Evolutionary conservation across 2,113 vertebrate species (phyloP).

Genomic region (Malaclemys terrapin): DNA sequence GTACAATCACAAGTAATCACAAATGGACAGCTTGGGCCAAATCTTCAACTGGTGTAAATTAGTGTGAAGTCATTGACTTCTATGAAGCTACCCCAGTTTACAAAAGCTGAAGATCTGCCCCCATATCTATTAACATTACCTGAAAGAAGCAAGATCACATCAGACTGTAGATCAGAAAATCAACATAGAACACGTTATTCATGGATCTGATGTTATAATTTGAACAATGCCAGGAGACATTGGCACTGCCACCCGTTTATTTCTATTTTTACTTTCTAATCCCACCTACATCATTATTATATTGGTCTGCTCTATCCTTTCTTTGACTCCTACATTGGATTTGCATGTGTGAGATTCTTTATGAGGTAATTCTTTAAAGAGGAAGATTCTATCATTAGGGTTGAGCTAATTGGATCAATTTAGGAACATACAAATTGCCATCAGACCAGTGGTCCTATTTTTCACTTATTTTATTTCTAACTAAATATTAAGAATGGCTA

Average conservation of each 20-base stretch:
- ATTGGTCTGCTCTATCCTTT: neutral
- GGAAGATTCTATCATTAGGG: neutral
- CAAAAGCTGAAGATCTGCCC: neutral
- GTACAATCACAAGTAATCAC: neutral
- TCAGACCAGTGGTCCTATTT: neutral
- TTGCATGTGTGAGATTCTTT: neutral
- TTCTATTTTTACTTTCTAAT: neutral
- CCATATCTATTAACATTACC: neutral
- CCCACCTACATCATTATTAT: neutral
- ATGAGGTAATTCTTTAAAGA: neutral
- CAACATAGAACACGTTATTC: neutral
- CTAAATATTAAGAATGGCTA: neutral
- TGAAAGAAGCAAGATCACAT: neutral
- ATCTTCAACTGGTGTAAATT: neutral
- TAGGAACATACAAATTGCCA: neutral
- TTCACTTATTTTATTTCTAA: neutral
- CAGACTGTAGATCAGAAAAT: neutral
- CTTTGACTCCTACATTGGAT: neutral
- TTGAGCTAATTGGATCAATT: neutral
- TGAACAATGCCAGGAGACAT: neutral
- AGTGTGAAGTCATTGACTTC: neutral
- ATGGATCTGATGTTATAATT: neutral
- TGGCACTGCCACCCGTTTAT: neutral
- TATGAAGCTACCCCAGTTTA: neutral
- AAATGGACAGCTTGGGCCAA: neutral